A percentile compares a stretch with the other conserved stretches of the same genome.
Conservation (phyloP, 2,113 vertebrate genomes). For the Pollachius pollachius region DNA sequence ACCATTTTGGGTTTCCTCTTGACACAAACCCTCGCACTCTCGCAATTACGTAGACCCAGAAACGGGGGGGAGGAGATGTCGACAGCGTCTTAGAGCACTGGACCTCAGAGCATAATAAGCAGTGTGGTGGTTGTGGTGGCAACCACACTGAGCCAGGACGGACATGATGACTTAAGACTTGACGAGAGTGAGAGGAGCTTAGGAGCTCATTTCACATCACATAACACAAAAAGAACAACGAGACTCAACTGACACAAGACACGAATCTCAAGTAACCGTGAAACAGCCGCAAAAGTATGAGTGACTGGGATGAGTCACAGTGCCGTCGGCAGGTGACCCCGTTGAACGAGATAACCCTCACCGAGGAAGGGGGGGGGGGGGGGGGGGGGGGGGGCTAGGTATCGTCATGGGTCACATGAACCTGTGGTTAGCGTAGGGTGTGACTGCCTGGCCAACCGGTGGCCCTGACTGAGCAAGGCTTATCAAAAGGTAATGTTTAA, state of each 20-base stretch:
- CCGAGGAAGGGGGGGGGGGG: conserved; percentile 13
- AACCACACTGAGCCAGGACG: conserved; percentile 7
- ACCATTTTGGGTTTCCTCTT: conserved; percentile 28
- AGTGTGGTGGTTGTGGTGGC: not conserved
- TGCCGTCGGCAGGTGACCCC: conserved; percentile 52
- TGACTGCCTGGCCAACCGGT: conserved; percentile 39
- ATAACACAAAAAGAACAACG: not conserved
- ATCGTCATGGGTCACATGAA: conserved; percentile 56
- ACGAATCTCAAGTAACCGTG: conserved; percentile 22
- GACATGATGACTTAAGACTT: conserved; percentile 2
- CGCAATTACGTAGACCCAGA: conserved; percentile 15
- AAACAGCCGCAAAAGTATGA: conserved; percentile 35
- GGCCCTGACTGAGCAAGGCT: conserved; percentile 38
- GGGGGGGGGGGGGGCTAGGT: too few species aligned
- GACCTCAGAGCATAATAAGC: conserved; percentile 8
- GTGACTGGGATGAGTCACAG: conserved; percentile 25
- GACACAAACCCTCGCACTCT: conserved; percentile 3
- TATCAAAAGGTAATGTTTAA: conserved; percentile 70
- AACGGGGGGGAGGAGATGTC: not conserved
- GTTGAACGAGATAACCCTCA: conserved; percentile 67
- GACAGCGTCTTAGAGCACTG: not conserved
- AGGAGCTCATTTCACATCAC: not conserved
- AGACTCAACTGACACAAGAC: not conserved
- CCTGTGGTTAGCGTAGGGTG: conserved; percentile 36
- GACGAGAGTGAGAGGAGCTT: not conserved